Evolutionary conservation across 2,113 vertebrate species (phyloP).

Genomic region (Anhinga rufa): DNA sequence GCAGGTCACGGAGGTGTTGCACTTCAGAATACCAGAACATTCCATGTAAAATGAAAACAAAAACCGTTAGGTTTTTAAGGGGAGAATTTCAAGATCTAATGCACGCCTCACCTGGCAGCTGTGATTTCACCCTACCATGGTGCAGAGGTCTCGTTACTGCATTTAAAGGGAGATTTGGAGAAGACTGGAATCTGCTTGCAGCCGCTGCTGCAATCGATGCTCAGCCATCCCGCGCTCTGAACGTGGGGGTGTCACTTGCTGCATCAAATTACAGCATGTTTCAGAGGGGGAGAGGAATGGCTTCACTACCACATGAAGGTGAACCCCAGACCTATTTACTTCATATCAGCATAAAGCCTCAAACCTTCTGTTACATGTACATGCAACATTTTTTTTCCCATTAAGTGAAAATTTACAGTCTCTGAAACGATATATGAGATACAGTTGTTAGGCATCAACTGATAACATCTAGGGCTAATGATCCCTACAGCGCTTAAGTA

Average conservation of each 20-base stretch:
- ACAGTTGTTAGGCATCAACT: background rate
- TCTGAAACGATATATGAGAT: background rate
- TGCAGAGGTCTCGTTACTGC: slow-evolving; percentile 55
- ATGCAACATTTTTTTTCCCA: background rate
- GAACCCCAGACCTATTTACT: background rate
- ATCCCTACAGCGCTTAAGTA: background rate
- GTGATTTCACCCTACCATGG: slow-evolving; percentile 73
- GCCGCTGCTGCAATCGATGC: background rate
- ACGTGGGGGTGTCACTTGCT: background rate
- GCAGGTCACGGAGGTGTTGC: slow-evolving; percentile 72
- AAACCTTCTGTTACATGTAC: background rate
- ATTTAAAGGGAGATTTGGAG: background rate
- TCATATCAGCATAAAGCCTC: background rate
- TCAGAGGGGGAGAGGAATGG: background rate
- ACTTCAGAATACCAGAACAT: slow-evolving; percentile 80
- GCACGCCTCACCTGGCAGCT: slow-evolving; percentile 76
- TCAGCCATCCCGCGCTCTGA: background rate
- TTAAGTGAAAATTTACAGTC: slow-evolving; percentile 4
- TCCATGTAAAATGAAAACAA: slow-evolving; percentile 83
- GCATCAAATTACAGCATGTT: background rate
- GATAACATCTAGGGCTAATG: background rate
- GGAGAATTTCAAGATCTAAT: slow-evolving; percentile 76
- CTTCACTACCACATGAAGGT: background rate
- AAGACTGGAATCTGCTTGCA: background rate
- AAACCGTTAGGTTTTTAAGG: slow-evolving; percentile 66